Evolutionary conservation across 2,888 invertebrate species (phyloP), one percentile per base, ranked within the genome.

Genomic region (Brenthis ino): DNA sequence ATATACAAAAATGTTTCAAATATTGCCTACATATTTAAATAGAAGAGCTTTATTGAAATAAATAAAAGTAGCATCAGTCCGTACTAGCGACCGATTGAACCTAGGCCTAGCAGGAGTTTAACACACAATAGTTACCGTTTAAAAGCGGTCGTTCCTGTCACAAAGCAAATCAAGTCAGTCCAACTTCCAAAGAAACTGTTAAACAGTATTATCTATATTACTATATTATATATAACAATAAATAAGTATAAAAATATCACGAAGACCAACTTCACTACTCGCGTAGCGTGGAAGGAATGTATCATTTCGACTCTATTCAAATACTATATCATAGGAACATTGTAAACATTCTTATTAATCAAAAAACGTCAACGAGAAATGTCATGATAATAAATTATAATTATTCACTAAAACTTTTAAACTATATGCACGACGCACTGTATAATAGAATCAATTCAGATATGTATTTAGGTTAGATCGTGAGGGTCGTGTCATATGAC

Each of bases 111-210:
- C 58, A 13, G 8, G 2, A n/a, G 14, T 28, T 48, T 28, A n/a
- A 63, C 11, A 57, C 14, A 65, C 12, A 57, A 50, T 63, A 65
- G 37, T 72, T 72, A 72, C 72, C 72, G 68, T 64, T 70, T 67
- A 57, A 65, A 71, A 12, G 67, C 57, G 64, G 57, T 63, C 55
- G 65, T 69, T 64, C 70, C 68, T 68, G 68, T 70, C 65, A 69
- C 51, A 72, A 70, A 67, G 65, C 80, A 85, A 76, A 75, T 74
- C 79, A 82, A 78, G 83, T 83, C 80, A 73, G 81, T 80, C 90
- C 90, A 87, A 77, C 89, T 89, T 82, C 81, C 70, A 83, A 82
- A 80, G 81, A 81, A 70, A 74, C 76, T 74, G 72, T 67, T 55
- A 28, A 68, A 60, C 50, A 50, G 48, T 28, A 50, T 13, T 50